phyloP scores from a whole-genome alignment of 2,797 vertebrate genomes.

The Vespertilio murinus region DNA sequence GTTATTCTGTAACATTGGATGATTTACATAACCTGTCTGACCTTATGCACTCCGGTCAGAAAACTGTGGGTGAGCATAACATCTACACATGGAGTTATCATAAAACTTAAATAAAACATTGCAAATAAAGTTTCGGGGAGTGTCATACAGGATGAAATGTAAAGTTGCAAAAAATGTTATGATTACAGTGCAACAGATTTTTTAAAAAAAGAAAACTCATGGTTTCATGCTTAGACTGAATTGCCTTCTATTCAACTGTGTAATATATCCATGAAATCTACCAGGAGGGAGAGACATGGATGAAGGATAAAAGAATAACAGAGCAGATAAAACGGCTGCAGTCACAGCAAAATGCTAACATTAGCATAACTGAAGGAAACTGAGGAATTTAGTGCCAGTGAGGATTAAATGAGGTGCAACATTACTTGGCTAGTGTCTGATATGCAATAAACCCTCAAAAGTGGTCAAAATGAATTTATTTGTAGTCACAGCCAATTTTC shows the following conservation, averaged over 20 bases:
- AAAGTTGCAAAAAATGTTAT: neutral
- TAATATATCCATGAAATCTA: neutral
- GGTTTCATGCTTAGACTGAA: neutral
- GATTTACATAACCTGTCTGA: neutral
- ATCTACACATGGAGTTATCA: neutral
- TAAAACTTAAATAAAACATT: neutral
- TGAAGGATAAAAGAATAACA: neutral
- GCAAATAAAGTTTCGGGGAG: neutral
- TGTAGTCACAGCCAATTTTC: neutral
- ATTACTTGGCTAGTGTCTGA: neutral
- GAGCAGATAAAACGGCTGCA: neutral
- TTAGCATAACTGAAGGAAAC: neutral
- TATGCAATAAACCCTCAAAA: neutral
- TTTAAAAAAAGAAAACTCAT: neutral
- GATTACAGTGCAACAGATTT: neutral
- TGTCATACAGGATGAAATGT: neutral
- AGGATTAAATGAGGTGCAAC: neutral
- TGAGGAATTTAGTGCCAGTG: neutral
- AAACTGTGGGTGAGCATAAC: neutral
- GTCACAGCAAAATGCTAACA: neutral
- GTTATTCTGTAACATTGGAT: neutral
- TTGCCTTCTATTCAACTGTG: neutral
- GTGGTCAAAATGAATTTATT: conserved; percentile 29
- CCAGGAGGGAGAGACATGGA: neutral
- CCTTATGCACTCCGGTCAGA: neutral